Evolutionary conservation across 2,888 invertebrate species (phyloP), one percentile per base, ranked within the genome.

Genomic region (Thera britannica): DNA sequence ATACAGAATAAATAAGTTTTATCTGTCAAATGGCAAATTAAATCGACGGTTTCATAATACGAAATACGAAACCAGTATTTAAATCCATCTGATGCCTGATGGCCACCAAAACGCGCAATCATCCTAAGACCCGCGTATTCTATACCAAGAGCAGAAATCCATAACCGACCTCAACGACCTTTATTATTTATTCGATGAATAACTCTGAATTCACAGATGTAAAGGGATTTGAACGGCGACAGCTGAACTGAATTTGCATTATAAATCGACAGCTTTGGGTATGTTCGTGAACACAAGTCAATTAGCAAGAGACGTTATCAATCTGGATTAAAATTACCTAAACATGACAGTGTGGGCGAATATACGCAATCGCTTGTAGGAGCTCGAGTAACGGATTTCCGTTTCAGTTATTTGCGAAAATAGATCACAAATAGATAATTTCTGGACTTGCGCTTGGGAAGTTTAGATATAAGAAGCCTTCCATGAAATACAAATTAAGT

Each of bases 221-320:
- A 76, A 69, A 71, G 73, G 76, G 63, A 70, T 63, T 80, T 54
- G 70, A 62, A 72, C 70, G 79, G 85, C 76, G 85, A 85, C 87
- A 87, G 83, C 85, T 86, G 84, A 83, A 75, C 69, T 67, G 74
- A 84, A 88, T 89, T 87, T 83, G 79, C 83, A 83, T 86, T 83
- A 85, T 86, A 86, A 86, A 88, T 87, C 79, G 75, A 66, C 66
- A 51, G 49, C 41, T 35, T 64, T 62, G 54, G 68, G 65, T 69
- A 67, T 54, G 48, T 62, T 76, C 79, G 71, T 70, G 77, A 80
- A 81, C 80, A 80, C 74, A 79, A 82, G 78, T 86, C 83, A 84
- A 86, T 87, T 86, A 85, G 79, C 72, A 75, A 58, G 72, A 72
- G 78, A 75, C 75, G 78, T 79, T 78, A 79, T 82, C 79, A 83